phyloP scores from a whole-genome alignment of 2,888 invertebrate genomes.

The Aphrophora alni region DNA sequence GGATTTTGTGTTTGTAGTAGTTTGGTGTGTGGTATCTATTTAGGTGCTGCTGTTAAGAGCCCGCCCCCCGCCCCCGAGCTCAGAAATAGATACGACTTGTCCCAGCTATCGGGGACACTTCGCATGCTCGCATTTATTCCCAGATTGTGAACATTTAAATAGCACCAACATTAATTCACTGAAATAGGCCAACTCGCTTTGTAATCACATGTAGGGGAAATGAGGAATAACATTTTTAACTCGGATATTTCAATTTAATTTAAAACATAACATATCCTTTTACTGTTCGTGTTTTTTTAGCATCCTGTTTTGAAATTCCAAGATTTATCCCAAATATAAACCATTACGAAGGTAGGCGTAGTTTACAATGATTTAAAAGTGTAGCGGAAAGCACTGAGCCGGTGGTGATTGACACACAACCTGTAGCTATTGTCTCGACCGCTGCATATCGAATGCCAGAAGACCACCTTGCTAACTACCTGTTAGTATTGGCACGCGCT shows the following conservation, averaged over 20 bases:
- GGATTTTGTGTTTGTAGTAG: background rate
- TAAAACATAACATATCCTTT: background rate
- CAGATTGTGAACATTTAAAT: background rate
- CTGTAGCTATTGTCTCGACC: background rate
- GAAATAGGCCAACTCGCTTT: background rate
- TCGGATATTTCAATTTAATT: background rate
- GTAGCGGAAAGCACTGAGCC: too few species aligned
- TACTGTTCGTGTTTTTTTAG: too few species aligned
- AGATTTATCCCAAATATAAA: too few species aligned
- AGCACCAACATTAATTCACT: background rate
- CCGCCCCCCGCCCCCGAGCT: conserved; percentile 9
- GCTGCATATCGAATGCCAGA: background rate
- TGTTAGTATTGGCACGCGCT: background rate
- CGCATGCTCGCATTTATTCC: background rate
- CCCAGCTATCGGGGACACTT: background rate
- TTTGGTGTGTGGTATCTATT: background rate
- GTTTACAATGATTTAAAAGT: too few species aligned
- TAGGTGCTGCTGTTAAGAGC: conserved; percentile 6
- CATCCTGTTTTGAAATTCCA: too few species aligned
- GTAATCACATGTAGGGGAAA: background rate
- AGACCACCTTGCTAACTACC: background rate
- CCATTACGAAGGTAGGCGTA: too few species aligned
- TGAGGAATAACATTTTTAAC: background rate
- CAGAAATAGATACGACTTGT: conserved; percentile 6
- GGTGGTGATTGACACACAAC: background rate